Base-by-base conservation (phyloP, 2,113 vertebrate species). In the Tragelaphus buxtoni region DNA sequence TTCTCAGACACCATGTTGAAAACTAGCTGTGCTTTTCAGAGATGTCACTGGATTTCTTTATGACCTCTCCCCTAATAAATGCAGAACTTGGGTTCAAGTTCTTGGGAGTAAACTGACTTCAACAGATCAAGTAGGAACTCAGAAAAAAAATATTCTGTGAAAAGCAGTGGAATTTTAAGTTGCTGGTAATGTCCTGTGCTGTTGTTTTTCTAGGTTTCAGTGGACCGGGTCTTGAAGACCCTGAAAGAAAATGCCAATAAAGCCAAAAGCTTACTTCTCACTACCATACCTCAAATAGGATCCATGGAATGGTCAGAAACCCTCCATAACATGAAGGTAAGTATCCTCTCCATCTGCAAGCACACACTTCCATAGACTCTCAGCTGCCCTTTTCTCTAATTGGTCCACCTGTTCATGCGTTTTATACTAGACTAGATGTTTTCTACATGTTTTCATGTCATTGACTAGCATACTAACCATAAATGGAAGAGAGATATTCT, bases 171-270 rank as follows among this genome's bases (percentile, higher is more conserved):
- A 45, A 63, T 84, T 95, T 53, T 77, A 51, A 86, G 45, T 91
- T 90, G 32, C 12, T 42, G 26, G 1, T 95, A 91, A 97, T 51
- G n/a, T 30, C n/a, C 32, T 17, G 35, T 97, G 51, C 87, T 96
- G 7, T 91, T 98, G 10, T 98, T 61, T 96, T 92, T 98, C 14
- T 94, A 99, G 99, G 99, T 99, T 93, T 99, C 99, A 35, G 99
- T 99, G 90, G 99, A 99, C 98, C 99, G 99, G 45, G 99, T 99
- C 56, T 90, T 99, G 98, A 99, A 99, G 98, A 99, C 99, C 0
- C 99, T 99, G 99, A 99, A 99, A 93, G 99, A 99, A 97, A 99
- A 99, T 63, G 99, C 99, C 30, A 99, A 99, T 98, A 99, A 99
- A 98, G 99, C 99, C 84, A 99, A 99, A 87, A 99, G 99, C 95